A percentile compares a stretch with the other conserved stretches of the same genome.
Conservation (phyloP, 2,888 invertebrate genomes). For the Pachliopta kotzebuea region DNA sequence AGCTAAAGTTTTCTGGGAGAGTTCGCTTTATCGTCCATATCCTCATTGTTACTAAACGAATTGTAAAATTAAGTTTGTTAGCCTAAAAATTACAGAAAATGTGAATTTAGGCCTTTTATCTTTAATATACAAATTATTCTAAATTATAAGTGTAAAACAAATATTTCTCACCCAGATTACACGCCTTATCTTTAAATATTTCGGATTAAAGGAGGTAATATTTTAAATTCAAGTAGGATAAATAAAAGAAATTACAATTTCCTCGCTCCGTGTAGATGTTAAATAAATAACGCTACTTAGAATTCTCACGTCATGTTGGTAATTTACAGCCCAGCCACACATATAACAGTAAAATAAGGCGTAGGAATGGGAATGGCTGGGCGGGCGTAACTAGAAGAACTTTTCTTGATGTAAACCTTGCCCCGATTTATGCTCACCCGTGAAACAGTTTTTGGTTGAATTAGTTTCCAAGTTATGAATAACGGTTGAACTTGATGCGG, state of each 20-base stretch:
- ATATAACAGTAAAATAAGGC: slow-evolving; percentile 27
- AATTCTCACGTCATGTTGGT: slow-evolving; percentile 27
- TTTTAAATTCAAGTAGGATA: neutral
- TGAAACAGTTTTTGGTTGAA: slow-evolving; percentile 61
- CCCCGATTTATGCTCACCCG: slow-evolving; percentile 62
- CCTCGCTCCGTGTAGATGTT: slow-evolving; percentile 1
- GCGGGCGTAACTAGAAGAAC: slow-evolving; percentile 30
- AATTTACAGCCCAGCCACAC: slow-evolving; percentile 24
- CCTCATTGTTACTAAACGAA: too few species aligned
- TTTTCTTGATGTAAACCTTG: slow-evolving; percentile 47
- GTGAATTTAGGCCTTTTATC: too few species aligned
- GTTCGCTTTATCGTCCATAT: too few species aligned
- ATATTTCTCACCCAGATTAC: too few species aligned
- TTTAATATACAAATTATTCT: too few species aligned
- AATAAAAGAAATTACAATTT: slow-evolving; percentile 18
- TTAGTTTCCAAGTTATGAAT: slow-evolving; percentile 64
- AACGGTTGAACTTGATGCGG: slow-evolving; percentile 50
- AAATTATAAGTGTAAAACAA: too few species aligned
- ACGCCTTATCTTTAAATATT: neutral
- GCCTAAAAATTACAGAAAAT: too few species aligned
- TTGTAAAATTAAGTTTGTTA: too few species aligned
- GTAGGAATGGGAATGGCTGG: slow-evolving; percentile 20
- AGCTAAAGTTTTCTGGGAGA: too few species aligned
- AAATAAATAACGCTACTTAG: slow-evolving; percentile 20
- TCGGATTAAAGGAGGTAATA: neutral